Evolutionary conservation across 1,140 invertebrate species (phyloP), one percentile per base, ranked within the genome.

Genomic region (Drosophila kikkawai): DNA sequence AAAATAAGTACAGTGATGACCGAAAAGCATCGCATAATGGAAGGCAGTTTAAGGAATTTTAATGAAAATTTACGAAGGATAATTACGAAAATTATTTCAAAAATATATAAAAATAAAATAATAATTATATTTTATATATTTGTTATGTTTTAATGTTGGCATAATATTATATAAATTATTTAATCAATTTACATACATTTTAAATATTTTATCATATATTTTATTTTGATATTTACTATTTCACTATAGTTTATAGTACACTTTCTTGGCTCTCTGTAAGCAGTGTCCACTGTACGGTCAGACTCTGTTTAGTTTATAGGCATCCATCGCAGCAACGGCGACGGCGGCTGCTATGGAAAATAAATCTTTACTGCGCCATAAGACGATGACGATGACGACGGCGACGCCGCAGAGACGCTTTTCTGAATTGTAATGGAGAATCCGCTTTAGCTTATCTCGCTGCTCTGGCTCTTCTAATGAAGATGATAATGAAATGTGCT

Each of bases 311-410:
- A 79, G 37, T 79, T 85, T 79, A 75, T 67, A 64, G 76, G 50
- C 64, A 73, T 51, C 32, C 44, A 50, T 37, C 22, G 66, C 59
- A 67, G 61, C 65, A 64, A 41, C 45, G 41, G 7, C 50, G 41
- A 8, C 55, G 69, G 55, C 70, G 69, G 73, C 51, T 36, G 32
- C 75, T 76, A 82, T 87, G 83, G 80, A 87, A 84, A 84, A 88
- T 88, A 88, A 88, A 88, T 88, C 85, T 88, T 88, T 84, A 88
- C 85, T 88, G 85, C 85, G 85, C 85, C 85, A 88, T 88, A 90
- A 88, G 80, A 88, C 80, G 76, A 68, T 51, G 60, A 56, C 59
- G 64, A 64, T 47, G 37, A 11, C 58, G 65, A 32, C 44, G 79
- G 42, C 65, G 32, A 15, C 51, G 51, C 34, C 51, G 51, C 32